A percentile compares a stretch with the other conserved stretches of the same genome.
Evolutionary conservation across 2,113 vertebrate genomes (phyloP).

Genomic region (Delphinapterus leucas): DNA sequence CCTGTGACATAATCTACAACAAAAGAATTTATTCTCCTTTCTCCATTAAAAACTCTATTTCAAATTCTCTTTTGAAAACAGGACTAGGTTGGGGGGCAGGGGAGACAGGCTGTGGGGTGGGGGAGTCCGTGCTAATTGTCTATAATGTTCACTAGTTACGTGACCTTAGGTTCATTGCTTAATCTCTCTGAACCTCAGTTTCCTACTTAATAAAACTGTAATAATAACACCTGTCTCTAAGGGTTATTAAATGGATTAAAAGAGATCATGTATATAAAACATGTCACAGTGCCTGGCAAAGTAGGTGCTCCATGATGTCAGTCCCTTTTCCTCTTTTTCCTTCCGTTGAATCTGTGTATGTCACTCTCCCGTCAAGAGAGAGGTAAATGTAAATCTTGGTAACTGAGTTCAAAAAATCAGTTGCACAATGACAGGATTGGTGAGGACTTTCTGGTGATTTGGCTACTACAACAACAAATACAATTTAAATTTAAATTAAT

Average conservation of each 20-base stretch:
- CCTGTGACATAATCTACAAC: neutral
- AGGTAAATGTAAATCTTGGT: neutral
- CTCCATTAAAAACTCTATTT: neutral
- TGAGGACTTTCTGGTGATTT: neutral
- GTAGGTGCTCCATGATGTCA: neutral
- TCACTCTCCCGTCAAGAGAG: neutral
- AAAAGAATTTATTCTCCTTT: neutral
- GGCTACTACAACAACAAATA: neutral
- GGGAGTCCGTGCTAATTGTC: neutral
- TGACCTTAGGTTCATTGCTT: conserved; percentile 26
- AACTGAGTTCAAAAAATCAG: neutral
- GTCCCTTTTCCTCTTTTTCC: neutral
- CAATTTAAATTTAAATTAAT: neutral
- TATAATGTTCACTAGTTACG: neutral
- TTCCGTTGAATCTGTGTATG: neutral
- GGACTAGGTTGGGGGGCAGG: neutral
- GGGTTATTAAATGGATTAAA: conserved; percentile 49
- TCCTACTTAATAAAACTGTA: conserved; percentile 42
- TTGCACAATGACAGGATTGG: neutral
- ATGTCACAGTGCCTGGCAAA: conserved; percentile 33
- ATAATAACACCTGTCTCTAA: conserved; percentile 16
- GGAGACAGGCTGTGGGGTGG: neutral
- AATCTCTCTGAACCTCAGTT: conserved; percentile 46
- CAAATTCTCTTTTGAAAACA: neutral
- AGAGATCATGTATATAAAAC: conserved; percentile 46